Conservation (phyloP, 1,140 invertebrate genomes). For the Varroa destructor region DNA sequence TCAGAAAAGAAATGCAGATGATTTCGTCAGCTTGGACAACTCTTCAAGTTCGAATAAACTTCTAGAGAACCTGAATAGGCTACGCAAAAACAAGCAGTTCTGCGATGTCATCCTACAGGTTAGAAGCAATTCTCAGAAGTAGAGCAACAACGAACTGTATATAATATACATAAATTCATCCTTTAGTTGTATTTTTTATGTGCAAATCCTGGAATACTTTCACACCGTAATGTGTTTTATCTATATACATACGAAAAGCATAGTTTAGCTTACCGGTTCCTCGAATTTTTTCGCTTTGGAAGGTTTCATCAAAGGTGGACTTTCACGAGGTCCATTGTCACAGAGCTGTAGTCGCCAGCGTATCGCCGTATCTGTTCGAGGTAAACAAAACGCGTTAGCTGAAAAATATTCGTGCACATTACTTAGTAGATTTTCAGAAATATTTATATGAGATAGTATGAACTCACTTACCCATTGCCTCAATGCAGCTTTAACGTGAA, state of each 20-base stretch:
- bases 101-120: constrained; percentile 65
- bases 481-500: too few species aligned
- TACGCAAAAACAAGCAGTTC: constrained; percentile 60
- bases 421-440: too few species aligned
- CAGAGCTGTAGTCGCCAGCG: constrained; percentile 58
- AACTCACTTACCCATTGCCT: too few species aligned
- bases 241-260: too few species aligned
- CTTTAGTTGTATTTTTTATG: background rate
- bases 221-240: too few species aligned
- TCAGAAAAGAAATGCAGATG: constrained; percentile 4
- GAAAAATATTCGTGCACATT: too few species aligned
- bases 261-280: too few species aligned
- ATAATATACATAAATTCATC: too few species aligned
- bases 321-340: constrained; percentile 57
- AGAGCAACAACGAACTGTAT: background rate
- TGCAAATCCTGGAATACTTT: background rate
- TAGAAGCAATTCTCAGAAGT: constrained; percentile 35
- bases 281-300: background rate
- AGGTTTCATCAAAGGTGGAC: constrained; percentile 39
- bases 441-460: too few species aligned
- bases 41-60: constrained; percentile 39
- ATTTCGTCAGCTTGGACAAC: constrained; percentile 11
- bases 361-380: constrained; percentile 61
- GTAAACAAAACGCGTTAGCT: constrained; percentile 27
- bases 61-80: constrained; percentile 53